phyloP scores from a whole-genome alignment of 2,113 vertebrate genomes.

The Neodontobutis hainanensis region DNA sequence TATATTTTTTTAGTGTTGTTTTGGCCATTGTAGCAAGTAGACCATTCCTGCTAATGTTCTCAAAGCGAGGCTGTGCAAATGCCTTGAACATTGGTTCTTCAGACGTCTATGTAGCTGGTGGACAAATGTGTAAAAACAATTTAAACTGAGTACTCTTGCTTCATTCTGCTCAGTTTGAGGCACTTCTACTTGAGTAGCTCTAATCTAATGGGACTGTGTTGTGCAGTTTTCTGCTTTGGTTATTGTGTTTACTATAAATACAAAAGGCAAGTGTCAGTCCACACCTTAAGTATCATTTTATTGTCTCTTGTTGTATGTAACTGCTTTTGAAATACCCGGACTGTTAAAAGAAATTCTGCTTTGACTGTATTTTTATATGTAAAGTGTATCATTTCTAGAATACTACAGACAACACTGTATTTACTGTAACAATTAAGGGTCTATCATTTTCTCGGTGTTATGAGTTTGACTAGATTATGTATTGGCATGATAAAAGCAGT shows the following conservation, averaged over 20 bases:
- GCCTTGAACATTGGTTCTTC: too few species aligned
- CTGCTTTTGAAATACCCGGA: slow-evolving; percentile 25
- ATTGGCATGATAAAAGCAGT: too few species aligned
- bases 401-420: background rate
- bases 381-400: slow-evolving; percentile 18
- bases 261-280: slow-evolving; percentile 25
- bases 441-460: too few species aligned
- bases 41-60: too few species aligned
- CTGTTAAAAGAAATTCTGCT: slow-evolving; percentile 28
- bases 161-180: slow-evolving; percentile 18
- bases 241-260: slow-evolving; percentile 21
- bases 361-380: slow-evolving; percentile 59
- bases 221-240: slow-evolving; percentile 49
- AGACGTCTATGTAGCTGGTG: background rate
- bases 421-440: too few species aligned
- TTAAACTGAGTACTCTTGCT: slow-evolving; percentile 14
- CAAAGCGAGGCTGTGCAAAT: too few species aligned
- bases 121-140: slow-evolving; percentile 9
- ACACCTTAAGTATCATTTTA: slow-evolving; percentile 44
- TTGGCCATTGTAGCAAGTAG: background rate
- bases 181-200: slow-evolving; percentile 16
- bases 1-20: background rate
- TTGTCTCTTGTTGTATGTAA: slow-evolving; percentile 30
- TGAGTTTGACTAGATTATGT: too few species aligned
- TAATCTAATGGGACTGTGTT: slow-evolving; percentile 26